These are phyloP conservation scores for Pipistrellus pipistrellus DNA, from an alignment of 2,797 vertebrate genomes.

Conservation along the genomic window DNA sequence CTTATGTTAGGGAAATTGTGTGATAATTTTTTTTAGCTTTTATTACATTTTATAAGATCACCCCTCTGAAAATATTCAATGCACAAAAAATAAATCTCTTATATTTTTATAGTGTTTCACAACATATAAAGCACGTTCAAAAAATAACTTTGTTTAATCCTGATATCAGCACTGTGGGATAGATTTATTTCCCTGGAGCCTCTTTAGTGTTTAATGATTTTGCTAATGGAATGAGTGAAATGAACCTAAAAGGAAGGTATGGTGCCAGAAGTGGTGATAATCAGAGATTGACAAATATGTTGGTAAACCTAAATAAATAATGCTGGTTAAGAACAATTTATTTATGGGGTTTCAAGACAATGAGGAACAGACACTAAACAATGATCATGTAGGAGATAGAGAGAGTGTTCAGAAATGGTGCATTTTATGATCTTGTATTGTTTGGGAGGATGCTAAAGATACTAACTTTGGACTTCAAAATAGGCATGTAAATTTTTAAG, in stretches of 20 bases:
- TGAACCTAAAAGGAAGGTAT: not conserved
- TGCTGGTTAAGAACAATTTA: conserved; percentile 1
- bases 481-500: not conserved
- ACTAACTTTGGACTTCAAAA: conserved; percentile 32
- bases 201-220: not conserved
- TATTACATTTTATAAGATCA: conserved; percentile 27
- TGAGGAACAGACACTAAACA: conserved; percentile 19
- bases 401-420: not conserved
- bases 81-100: conserved; percentile 37
- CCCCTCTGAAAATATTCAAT: conserved; percentile 39
- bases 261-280: not conserved
- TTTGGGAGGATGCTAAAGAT: not conserved
- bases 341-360: conserved; percentile 24
- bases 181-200: not conserved
- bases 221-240: not conserved
- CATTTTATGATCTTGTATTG: not conserved
- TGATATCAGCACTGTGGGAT: not conserved
- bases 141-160: conserved; percentile 27
- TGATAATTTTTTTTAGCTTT: conserved; percentile 29
- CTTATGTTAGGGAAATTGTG: conserved; percentile 6
- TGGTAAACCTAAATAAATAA: conserved; percentile 24
- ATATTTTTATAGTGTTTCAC: conserved; percentile 23
- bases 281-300: not conserved
- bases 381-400: not conserved
- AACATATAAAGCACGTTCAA: conserved; percentile 25